Base-by-base conservation (phyloP, 2,888 invertebrate genomes). In the Opisthograptis luteolata region DNA sequence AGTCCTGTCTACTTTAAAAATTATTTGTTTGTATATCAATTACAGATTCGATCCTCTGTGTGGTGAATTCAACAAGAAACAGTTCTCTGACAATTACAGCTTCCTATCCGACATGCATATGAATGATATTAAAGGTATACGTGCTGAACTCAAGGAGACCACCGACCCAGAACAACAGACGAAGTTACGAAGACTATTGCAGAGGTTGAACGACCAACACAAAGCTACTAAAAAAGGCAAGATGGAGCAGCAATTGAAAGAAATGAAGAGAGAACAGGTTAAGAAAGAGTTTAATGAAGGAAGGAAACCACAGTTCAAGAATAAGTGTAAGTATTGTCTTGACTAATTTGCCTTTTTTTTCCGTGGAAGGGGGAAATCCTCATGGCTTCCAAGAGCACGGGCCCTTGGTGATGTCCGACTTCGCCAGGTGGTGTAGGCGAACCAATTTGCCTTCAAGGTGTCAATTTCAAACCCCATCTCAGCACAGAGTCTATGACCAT, bases 21-120 rank as follows among this genome's bases (percentile, higher is more conserved):
- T n/a, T n/a, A n/a, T n/a, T n/a, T n/a, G n/a, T n/a, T n/a, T n/a
- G n/a, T n/a, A n/a, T n/a, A n/a, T 45, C 25, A 25, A 19, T 75
- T 76, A 1, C 67, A 92, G 98, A 60, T 98, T 97, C 87, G 97
- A 98, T 75, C 94, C 94, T 13, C 89, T 96, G 0, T 96, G 96
- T 66, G 98, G 98, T 2, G 92, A 92, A 34, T 97, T 94, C 78
- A 93, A 96, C 73, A 92, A 94, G 41, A 93, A 93, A 63, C 87
- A 92, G 14, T 98, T 97, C 73, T 93, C 94, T 45, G 91, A 93
- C 45, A 93, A 96, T 67, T 98, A 97, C 70, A 92, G 93, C 54
- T 98, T 98, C 77, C 69, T 98, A 0, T 91, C 92, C 9, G 93
- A 96, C 15, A 84, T 97, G 1, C 93, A 94, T 10, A 83, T 92